phyloP scores from a whole-genome alignment of 2,888 invertebrate species.

The Conistra vaccinii region DNA sequence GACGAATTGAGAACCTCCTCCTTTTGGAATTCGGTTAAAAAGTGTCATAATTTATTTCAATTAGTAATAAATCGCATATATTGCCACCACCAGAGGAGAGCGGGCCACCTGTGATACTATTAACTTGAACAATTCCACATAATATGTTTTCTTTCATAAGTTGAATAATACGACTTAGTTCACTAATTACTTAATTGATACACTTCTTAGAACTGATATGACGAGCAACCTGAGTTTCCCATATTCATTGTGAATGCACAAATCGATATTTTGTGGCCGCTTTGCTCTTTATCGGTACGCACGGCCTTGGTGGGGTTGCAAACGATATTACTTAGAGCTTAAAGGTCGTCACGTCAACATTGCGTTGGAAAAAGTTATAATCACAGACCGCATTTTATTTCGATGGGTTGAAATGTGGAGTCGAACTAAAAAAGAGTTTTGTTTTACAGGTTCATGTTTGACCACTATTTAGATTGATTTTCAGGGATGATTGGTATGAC shows the following conservation, averaged over 20 bases:
- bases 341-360: slow-evolving; percentile 37
- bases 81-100: not conserved
- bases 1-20: too few species aligned
- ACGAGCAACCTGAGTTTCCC: slow-evolving; percentile 21
- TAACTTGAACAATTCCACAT: not conserved
- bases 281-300: slow-evolving; percentile 29
- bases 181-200: not conserved
- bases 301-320: slow-evolving; percentile 47
- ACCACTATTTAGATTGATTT: not conserved
- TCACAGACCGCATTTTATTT: not conserved
- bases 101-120: not conserved
- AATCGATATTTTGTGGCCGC: slow-evolving; percentile 48
- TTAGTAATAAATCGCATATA: not conserved
- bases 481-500: not conserved
- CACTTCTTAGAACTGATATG: slow-evolving; percentile 28
- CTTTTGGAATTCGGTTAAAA: too few species aligned
- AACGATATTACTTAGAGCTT: slow-evolving; percentile 20
- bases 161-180: too few species aligned
- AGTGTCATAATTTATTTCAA: too few species aligned
- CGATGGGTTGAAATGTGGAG: not conserved
- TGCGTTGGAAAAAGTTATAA: slow-evolving; percentile 5
- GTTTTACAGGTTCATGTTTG: too few species aligned
- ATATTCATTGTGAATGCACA: slow-evolving; percentile 48
- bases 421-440: too few species aligned
- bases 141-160: too few species aligned